Conservation (phyloP, 2,888 invertebrate species). For the Pseudolycoriella hygida region DNA sequence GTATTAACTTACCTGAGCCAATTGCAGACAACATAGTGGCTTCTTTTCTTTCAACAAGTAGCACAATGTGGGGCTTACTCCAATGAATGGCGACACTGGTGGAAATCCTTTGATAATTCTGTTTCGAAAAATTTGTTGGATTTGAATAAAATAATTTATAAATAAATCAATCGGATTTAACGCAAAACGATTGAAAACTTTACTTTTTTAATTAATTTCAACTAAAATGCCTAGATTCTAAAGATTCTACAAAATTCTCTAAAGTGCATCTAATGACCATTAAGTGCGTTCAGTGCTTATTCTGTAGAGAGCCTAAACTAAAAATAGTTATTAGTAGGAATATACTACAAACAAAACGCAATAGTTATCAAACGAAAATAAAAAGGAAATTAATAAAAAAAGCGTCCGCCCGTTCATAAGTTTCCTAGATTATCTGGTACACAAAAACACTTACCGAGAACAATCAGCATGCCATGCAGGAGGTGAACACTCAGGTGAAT, state of each 20-base stretch:
- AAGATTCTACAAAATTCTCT: too few species aligned
- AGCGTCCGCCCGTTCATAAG: not conserved
- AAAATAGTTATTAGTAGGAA: too few species aligned
- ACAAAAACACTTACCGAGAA: conserved; percentile 36
- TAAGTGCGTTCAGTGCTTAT: too few species aligned
- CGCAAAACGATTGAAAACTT: too few species aligned
- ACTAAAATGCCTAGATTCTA: too few species aligned
- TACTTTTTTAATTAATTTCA: not conserved
- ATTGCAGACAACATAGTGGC: conserved; percentile 84
- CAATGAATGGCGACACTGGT: conserved; percentile 93
- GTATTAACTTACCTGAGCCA: conserved; percentile 50
- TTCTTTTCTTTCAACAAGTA: conserved; percentile 92
- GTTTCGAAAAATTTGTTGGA: conserved; percentile 14
- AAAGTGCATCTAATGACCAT: too few species aligned
- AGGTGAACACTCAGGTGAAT: conserved; percentile 20
- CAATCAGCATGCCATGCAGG: conserved; percentile 46
- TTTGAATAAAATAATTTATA: not conserved
- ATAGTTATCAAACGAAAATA: not conserved
- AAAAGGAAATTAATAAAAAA: not conserved
- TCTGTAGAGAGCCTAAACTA: too few species aligned
- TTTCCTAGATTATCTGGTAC: too few species aligned
- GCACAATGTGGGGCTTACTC: conserved; percentile 94
- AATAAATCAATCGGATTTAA: not conserved
- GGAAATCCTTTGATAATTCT: conserved; percentile 93
- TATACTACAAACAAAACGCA: too few species aligned